Evolutionary conservation across 2,113 vertebrate genomes (phyloP), one percentile per base, ranked within the genome.

Genomic region (Pluvialis apricaria): DNA sequence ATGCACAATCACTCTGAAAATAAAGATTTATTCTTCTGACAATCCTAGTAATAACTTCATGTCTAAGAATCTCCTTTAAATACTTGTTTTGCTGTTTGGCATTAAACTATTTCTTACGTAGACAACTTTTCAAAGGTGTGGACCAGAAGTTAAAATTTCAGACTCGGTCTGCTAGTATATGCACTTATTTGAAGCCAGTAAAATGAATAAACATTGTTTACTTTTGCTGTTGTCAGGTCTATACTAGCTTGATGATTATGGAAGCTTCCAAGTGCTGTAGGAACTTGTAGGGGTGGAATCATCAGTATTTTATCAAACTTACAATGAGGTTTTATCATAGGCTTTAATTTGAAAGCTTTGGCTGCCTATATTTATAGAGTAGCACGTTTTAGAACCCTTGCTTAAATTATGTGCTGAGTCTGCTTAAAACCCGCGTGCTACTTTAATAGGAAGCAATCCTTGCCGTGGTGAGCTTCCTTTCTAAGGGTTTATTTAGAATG

Each of bases 21-120:
- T 83, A 93, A 93, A 94, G 92, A 91, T 94, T 71, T 62, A 86
- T 82, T 82, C 78, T 88, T 26, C 34, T 86, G 69, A 79, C 38
- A 94, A 34, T 71, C 34, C 32, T 45, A 34, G 36, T 68, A 79
- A 58, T 95, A 95, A 94, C 79, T 91, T 96, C 65, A 75, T 58
- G 68, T 81, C 40, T 44, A 44, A 91, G 64, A 75, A 79, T 65
- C 7, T 10, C n/a, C 47, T 88, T 38, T 51, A 88, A 92, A 69
- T 89, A 85, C 40, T 82, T 84, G 45, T 54, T 92, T 92, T 89
- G 34, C 32, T 76, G 1, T 49, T 83, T 90, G 72, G 31, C 58
- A 68, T 68, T 71, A 13, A 68, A 45, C 22, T 86, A 6, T 82
- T 96, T 92, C 22, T 90, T 82, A 38, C 0, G 1, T 34, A 29